Evolutionary conservation across 1,140 invertebrate species (phyloP), one percentile per base, ranked within the genome.

Genomic region (Berghia stephanieae): DNA sequence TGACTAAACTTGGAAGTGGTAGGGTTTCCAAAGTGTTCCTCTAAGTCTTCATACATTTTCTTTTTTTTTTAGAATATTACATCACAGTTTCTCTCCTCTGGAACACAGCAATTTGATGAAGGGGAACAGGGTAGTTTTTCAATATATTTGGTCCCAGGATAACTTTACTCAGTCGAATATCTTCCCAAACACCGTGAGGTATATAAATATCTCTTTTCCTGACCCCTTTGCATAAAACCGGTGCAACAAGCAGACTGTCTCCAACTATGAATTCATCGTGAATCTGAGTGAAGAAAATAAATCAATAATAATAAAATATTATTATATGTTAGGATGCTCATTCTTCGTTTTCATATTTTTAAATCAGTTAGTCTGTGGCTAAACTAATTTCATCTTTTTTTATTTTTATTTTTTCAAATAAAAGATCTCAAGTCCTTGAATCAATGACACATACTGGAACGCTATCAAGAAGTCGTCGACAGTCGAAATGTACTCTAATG

Each of bases 181-280:
- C 81, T 18, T 75, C 77, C 85, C 85, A 86, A 18, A 83, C 73
- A 1, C 86, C 86, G 10, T 38, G 43, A 8, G 86, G 86, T 21
- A 86, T 60, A 86, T 95, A 96, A 43, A 97, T 92, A 81, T 95
- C 91, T 16, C 95, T 90, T 8, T 86, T 85, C 0, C 82, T 88
- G 0, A 91, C 92, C 0, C 92, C 92, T 88, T 95, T 91, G 44
- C 92, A 90, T 2, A 96, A 82, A 0, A 97, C 92, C 3, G 96
- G 96, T 0, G 96, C 96, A 0, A 95, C 94, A 24, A 97, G 87
- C 31, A 96, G 92, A 46, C 92, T 90, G 82, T 96, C 93, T 2
- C 95, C 96, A 16, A 97, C 89, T 0, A 97, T 89, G 86, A 93
- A 97, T 88, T 96, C 94, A 84, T 97, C 95, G 36, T 92, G 92